Percentiles rank a stretch among this genome's conserved stretches.
Evolutionary conservation across 2,888 invertebrate genomes (phyloP).

Genomic region (Chymomyza fuscimana): DNA sequence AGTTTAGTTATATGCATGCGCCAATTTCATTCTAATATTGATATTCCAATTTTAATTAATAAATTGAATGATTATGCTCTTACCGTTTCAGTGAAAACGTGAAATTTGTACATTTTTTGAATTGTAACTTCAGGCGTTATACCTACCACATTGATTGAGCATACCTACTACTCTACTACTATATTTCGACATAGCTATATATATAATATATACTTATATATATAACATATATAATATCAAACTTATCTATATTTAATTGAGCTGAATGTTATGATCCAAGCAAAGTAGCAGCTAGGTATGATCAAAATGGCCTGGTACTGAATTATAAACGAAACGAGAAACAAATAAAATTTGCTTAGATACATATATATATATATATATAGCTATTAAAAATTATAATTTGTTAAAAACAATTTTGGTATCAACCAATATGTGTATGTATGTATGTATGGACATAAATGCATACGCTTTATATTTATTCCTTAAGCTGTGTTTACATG

Average conservation of each 20-base stretch:
- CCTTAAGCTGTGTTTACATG: slow-evolving; percentile 16
- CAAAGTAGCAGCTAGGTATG: not conserved
- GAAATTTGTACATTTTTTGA: slow-evolving; percentile 64
- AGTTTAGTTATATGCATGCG: slow-evolving; percentile 50
- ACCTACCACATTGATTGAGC: slow-evolving; percentile 20
- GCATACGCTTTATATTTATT: not conserved
- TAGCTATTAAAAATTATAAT: slow-evolving; percentile 33
- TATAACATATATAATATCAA: slow-evolving; percentile 1
- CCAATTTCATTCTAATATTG: slow-evolving; percentile 15
- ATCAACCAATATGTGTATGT: slow-evolving; percentile 40
- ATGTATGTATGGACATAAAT: slow-evolving; percentile 1
- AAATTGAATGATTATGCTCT: slow-evolving; percentile 61
- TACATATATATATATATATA: not conserved
- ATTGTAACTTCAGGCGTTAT: slow-evolving; percentile 57
- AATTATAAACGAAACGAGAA: not conserved
- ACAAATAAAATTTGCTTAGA: not conserved
- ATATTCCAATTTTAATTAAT: slow-evolving; percentile 11
- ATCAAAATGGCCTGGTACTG: not conserved
- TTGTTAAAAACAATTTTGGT: slow-evolving; percentile 48
- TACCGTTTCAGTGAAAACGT: slow-evolving; percentile 67
- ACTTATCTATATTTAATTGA: not conserved
- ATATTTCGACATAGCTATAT: not conserved
- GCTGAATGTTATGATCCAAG: not conserved
- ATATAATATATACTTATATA: slow-evolving; percentile 7
- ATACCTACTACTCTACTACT: not conserved